Evolutionary conservation across 2,888 invertebrate genomes (phyloP), one percentile per base, ranked within the genome.

Genomic region (Nipponacmea schrenckii): DNA sequence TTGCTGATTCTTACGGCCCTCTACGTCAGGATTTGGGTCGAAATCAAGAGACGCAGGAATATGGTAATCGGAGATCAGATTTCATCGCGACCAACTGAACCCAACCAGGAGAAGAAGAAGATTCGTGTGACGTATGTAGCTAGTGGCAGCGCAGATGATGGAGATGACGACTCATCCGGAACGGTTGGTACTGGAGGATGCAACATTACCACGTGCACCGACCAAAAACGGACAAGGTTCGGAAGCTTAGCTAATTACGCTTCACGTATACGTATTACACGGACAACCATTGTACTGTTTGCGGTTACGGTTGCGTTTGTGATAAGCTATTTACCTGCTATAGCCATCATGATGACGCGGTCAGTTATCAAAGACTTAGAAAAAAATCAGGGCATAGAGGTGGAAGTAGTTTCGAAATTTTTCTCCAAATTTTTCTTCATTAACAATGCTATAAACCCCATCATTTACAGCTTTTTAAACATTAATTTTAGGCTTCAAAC

Each of bases 391-490:
- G 71, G 68, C 39, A 67, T 68, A 20, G 74, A 64, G 17, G 71
- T 68, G 14, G 77, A 74, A 62, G 73, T 75, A 2, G 66, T 72
- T 31, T 69, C 68, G 50, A 80, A 79, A 63, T 72, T 80, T 68
- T 77, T 77, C 70, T 75, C 77, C 14, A 80, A 80, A 69, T 77
- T 76, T 48, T 74, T 69, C 74, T 79, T 80, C 69, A 79, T 80
- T 67, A 80, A 80, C 72, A 76, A 80, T 64, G 75, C 80, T 45
- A 80, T 77, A 72, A 80, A 80, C 68, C 80, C 80, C 15, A 75
- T 80, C 48, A 80, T 80, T 48, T 80, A 80, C 77, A 80, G 80
- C 50, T 80, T 80, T 64, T 71, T 79, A 12, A 80, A 80, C 72
- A 69, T 80, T 48, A 77, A 80, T 71, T 80, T 80, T 71, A 70